Conservation (phyloP, 2,888 invertebrate genomes). For the Pollenia labialis region DNA sequence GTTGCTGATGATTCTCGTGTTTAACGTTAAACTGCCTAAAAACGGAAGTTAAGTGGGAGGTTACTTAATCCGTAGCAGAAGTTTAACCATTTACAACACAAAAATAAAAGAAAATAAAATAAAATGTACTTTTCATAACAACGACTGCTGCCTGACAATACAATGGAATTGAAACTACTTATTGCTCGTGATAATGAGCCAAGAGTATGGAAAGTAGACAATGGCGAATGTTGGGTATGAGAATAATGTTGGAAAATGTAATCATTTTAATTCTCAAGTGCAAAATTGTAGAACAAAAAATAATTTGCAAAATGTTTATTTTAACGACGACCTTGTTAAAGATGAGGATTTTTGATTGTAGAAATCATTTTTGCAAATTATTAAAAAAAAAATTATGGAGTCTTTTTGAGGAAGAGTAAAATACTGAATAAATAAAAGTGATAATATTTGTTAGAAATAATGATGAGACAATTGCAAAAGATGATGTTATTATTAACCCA, state of each 20-base stretch:
- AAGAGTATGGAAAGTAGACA: conserved; percentile 2
- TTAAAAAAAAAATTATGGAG: background rate
- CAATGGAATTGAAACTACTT: conserved; percentile 33
- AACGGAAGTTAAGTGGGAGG: conserved; percentile 72
- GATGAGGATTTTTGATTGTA: background rate
- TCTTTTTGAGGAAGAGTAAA: background rate
- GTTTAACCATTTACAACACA: conserved; percentile 60
- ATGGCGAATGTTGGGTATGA: conserved; percentile 24
- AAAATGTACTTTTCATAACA: conserved; percentile 22
- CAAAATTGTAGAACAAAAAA: conserved; percentile 41
- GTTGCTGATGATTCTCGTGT: conserved; percentile 30
- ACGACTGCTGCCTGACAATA: conserved; percentile 1
- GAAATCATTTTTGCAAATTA: conserved; percentile 21
- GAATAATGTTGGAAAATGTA: conserved; percentile 31
- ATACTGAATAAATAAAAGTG: background rate
- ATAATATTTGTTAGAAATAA: background rate
- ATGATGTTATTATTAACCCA: too few species aligned
- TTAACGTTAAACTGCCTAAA: conserved; percentile 69
- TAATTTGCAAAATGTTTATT: conserved; percentile 49
- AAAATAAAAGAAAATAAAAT: conserved; percentile 24
- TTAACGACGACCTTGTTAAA: conserved; percentile 52
- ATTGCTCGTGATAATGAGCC: conserved; percentile 53
- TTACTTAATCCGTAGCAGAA: conserved; percentile 70
- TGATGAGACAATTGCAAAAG: background rate
- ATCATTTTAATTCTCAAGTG: conserved; percentile 41